Evolutionary conservation across 2,797 vertebrate species (phyloP).

Genomic region (Lagodon rhomboides): DNA sequence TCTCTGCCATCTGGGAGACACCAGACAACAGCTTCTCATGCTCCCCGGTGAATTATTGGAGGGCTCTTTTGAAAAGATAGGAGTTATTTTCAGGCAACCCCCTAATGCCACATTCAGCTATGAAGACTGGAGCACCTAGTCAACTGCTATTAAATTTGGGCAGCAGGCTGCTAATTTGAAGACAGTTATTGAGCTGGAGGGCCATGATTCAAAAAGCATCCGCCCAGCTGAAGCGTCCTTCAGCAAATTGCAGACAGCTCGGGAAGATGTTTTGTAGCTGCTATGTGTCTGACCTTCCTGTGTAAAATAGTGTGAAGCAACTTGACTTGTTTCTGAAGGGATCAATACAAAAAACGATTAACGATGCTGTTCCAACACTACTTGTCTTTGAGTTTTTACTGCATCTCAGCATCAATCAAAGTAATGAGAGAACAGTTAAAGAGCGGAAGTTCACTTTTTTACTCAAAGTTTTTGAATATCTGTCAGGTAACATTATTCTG

Average conservation of each 20-base stretch:
- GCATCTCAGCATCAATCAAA: constrained; percentile 40
- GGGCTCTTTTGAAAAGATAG: constrained; percentile 50
- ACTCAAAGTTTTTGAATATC: constrained; percentile 66
- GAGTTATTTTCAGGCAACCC: constrained; percentile 59
- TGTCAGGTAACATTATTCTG: constrained; percentile 71
- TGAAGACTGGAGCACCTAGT: constrained; percentile 23
- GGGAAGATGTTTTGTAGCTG: constrained; percentile 31
- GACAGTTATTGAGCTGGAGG: constrained; percentile 39
- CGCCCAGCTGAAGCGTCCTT: constrained; percentile 47
- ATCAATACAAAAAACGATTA: constrained; percentile 44
- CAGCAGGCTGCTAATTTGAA: constrained; percentile 54
- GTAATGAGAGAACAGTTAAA: constrained; percentile 29
- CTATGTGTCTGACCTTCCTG: constrained; percentile 44
- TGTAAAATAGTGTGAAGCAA: constrained; percentile 28
- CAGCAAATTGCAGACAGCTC: constrained; percentile 52
- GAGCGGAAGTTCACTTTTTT: constrained; percentile 60
- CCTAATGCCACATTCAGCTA: constrained; percentile 45
- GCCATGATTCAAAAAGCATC: constrained; percentile 39
- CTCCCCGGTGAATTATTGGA: constrained; percentile 78
- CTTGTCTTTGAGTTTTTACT: constrained; percentile 24
- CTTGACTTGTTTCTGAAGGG: constrained; percentile 28
- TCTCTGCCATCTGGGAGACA: constrained; percentile 82
- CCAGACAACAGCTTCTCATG: constrained; percentile 85
- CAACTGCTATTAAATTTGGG: constrained; percentile 31
- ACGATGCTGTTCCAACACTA: constrained; percentile 19